A percentile compares a stretch with the other conserved stretches of the same genome.
Evolutionary conservation across 1,140 invertebrate species (phyloP).

Genomic region (Colletes latitarsis): DNA sequence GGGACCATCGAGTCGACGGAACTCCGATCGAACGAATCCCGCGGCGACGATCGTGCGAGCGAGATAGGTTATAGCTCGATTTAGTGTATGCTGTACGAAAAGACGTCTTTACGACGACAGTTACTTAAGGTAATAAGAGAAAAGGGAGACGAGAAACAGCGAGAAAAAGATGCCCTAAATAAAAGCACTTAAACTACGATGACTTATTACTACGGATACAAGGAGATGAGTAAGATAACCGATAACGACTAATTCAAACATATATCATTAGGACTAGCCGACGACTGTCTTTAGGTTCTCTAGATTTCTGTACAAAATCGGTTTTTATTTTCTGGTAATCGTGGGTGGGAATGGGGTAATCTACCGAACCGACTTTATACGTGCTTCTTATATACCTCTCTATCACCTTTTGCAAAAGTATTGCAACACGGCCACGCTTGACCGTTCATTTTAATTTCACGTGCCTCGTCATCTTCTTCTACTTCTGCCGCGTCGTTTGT

Average conservation of each 20-base stretch:
- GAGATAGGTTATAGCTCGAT: constrained; percentile 71
- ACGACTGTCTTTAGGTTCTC: constrained; percentile 71
- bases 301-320: constrained; percentile 49
- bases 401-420: constrained; percentile 11
- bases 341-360: constrained; percentile 1
- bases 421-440: constrained; percentile 1
- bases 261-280: constrained; percentile 79
- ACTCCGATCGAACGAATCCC: constrained; percentile 56
- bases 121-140: constrained; percentile 60
- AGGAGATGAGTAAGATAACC: constrained; percentile 56
- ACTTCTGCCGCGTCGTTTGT: constrained; percentile 8
- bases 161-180: constrained; percentile 50
- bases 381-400: constrained; percentile 40
- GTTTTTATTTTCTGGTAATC: constrained; percentile 38
- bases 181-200: constrained; percentile 69
- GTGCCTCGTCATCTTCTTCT: background rate
- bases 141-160: background rate
- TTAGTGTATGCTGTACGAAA: constrained; percentile 70
- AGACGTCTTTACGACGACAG: constrained; percentile 67
- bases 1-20: constrained; percentile 41
- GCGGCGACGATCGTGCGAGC: constrained; percentile 65
- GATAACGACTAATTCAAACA: constrained; percentile 75
- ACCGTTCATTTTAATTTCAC: constrained; percentile 11
- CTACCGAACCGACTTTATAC: constrained; percentile 13
- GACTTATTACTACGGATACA: constrained; percentile 66